Evolutionary conservation across 2,888 invertebrate genomes (phyloP), one percentile per base, ranked within the genome.

Genomic region (Drosophila diplacantha): DNA sequence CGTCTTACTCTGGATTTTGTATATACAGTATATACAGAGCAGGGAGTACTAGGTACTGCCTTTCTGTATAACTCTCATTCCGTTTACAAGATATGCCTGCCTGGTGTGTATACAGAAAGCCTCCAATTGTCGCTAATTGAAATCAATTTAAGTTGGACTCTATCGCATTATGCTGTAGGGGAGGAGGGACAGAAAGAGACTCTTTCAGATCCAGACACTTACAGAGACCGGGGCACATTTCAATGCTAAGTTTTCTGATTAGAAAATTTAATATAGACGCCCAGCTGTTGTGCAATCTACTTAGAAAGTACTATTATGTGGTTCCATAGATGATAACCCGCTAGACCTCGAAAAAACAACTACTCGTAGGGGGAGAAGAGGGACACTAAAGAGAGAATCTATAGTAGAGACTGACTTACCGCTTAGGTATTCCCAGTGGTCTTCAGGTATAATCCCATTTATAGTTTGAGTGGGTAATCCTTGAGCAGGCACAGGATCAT

Each of bases 91-190:
- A 56, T 58, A 56, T 44, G 56, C 37, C 3, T 37, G 24, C 31
- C 3, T 22, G 24, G 24, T 39, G 38, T 26, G 14, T 22, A 58
- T 43, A 43, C 34, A 35, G 41, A 44, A 49, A 22, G 16, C 35
- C 24, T 50, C n/a, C 46, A 68, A n/a, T 71, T 61, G 54, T 37
- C 38, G 18, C 35, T 44, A 82, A 82, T 82, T 82, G 75, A 82
- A 84, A 69, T 77, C 83, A 84, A 82, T 82, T 84, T 83, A 84
- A 73, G 72, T 62, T 52, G 56, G 57, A 67, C 49, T 65, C 50
- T 71, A 68, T 67, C 46, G 44, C 57, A 57, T 71, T 73, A 57
- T 58, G 75, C 46, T 59, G 20, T 5, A 47, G 34, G 9, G n/a
- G 41, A 16, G 14, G 1, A 14, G 16, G 12, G 37, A 3, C 5